Evolutionary conservation across 2,888 invertebrate species (phyloP).

Genomic region (Callyntrura sp.): DNA sequence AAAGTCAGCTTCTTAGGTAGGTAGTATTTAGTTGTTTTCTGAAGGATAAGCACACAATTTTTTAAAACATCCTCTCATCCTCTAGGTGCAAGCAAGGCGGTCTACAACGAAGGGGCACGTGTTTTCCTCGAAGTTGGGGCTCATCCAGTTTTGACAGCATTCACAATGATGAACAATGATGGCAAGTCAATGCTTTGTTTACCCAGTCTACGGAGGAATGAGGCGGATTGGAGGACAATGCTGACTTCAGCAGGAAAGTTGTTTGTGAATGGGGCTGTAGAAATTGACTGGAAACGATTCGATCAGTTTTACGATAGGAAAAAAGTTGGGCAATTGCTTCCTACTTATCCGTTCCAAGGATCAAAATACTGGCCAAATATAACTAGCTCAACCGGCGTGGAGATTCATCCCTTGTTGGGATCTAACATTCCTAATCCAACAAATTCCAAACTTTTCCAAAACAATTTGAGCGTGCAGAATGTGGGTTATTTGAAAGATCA

Average conservation of each 20-base stretch:
- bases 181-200: slow-evolving; percentile 59
- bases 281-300: slow-evolving; percentile 75
- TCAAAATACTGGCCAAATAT: slow-evolving; percentile 70
- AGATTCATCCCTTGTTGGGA: slow-evolving; percentile 76
- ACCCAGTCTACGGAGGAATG: slow-evolving; percentile 75
- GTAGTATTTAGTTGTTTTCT: too few species aligned
- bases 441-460: slow-evolving; percentile 61
- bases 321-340: slow-evolving; percentile 63
- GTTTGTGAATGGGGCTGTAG: slow-evolving; percentile 62
- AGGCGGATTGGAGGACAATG: slow-evolving; percentile 67
- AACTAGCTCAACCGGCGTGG: neutral
- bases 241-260: slow-evolving; percentile 65
- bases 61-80: too few species aligned
- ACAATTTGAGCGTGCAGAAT: slow-evolving; percentile 26
- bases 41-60: too few species aligned
- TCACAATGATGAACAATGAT: slow-evolving; percentile 71
- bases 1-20: slow-evolving; percentile 78
- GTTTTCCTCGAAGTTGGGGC: slow-evolving; percentile 79
- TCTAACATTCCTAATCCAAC: slow-evolving; percentile 65
- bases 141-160: slow-evolving; percentile 76
- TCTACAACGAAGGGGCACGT: slow-evolving; percentile 47
- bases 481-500: slow-evolving; percentile 72
- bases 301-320: slow-evolving; percentile 57
- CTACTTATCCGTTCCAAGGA: slow-evolving; percentile 75
- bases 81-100: slow-evolving; percentile 60